Evolutionary conservation across 2,888 invertebrate genomes (phyloP), one percentile per base, ranked within the genome.

Genomic region (Campoplex nolae): DNA sequence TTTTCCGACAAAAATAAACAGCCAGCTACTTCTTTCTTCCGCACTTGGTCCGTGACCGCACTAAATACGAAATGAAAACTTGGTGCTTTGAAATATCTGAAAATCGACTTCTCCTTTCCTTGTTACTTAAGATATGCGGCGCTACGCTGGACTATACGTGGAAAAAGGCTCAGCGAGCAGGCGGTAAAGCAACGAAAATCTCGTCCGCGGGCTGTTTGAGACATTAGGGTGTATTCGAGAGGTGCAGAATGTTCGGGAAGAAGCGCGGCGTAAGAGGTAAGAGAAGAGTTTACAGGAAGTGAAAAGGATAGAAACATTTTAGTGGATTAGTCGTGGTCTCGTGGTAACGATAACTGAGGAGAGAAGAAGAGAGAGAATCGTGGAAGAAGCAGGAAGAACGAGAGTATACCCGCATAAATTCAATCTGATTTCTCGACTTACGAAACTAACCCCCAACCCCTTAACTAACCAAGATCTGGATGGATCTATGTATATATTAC

Each of bases 391-490:
- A 82, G 74, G 77, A 76, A 78, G 86, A 76, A 73, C 80, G 86
- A 70, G 73, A 75, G 74, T 88, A 85, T 83, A 73, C 88, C 88
- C 83, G 83, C 82, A 84, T 82, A 89, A 89, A 91, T 91, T 90
- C 91, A 91, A 91, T 91, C 91, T 90, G 90, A 90, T 90, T 87
- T 87, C 87, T 87, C 87, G 79, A 87, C 87, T 87, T 84, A 81
- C 84, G 70, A 84, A 87, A 87, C 84, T 84, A 79, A 76, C 56
- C 54, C 73, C 78, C 65, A 58, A 71, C 65, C 56, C 65, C 42
- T 38, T 42, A 28, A 38, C 81, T 42, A 28, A 38, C 81, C 35
- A 18, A 71, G 58, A 75, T 71, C 71, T 75, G 28, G 42, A 58
- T 77, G 56, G 42, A 38, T 68, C 67, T 54, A 68, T 79, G 51